Conservation (phyloP, 2,797 vertebrate species). For the Chiloscyllium punctatum region DNA sequence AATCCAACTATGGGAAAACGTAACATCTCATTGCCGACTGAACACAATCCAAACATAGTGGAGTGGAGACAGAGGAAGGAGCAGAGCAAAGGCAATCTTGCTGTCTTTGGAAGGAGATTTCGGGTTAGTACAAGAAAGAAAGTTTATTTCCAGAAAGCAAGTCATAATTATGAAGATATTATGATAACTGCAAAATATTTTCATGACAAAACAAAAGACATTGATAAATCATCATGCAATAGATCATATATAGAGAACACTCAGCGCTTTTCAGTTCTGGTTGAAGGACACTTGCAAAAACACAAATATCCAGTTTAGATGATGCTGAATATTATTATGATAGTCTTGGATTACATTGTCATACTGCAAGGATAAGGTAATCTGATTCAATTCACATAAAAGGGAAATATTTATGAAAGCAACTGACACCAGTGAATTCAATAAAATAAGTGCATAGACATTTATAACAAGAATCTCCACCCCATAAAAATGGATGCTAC, state of each 20-base stretch:
- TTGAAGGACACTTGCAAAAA: not conserved
- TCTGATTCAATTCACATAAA: not conserved
- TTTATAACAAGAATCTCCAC: not conserved
- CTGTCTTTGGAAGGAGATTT: conserved; percentile 86
- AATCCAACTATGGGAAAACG: conserved; percentile 89
- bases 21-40: conserved; percentile 94
- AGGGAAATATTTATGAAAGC: not conserved
- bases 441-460: not conserved
- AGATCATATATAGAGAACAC: not conserved
- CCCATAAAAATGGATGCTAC: not conserved
- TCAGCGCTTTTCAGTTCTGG: not conserved
- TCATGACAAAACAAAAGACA: not conserved
- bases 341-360: not conserved
- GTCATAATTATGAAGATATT: not conserved
- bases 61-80: conserved; percentile 96
- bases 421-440: not conserved
- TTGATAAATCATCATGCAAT: not conserved
- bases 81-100: conserved; percentile 87
- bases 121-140: conserved; percentile 67
- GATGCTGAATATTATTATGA: no score
- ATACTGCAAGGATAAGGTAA: not conserved
- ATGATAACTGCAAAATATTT: not conserved
- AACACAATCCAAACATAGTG: conserved; percentile 88
- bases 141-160: not conserved
- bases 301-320: not conserved